These are phyloP conservation scores for Patagioenas fasciata DNA, from an alignment of 2,113 vertebrate species.

Conservation along the genomic window DNA sequence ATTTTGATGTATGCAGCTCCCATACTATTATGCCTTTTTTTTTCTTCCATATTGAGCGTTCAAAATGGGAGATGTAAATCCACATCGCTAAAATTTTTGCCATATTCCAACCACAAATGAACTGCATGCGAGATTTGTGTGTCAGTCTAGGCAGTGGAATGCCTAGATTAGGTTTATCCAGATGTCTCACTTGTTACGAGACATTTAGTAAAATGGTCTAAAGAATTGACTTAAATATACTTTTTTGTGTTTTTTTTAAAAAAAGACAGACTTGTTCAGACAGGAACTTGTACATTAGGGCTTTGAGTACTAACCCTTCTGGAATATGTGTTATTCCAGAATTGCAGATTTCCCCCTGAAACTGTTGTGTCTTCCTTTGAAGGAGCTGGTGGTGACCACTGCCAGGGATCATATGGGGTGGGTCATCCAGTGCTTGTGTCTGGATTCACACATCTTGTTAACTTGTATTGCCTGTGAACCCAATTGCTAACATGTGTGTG, in stretches of 20 bases:
- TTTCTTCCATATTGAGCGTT: neutral
- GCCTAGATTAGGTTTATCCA: neutral
- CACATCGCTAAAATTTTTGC: no score
- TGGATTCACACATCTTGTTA: neutral
- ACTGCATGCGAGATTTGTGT: neutral
- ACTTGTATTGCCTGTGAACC: neutral
- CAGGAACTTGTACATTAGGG: neutral
- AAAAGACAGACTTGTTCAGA: neutral
- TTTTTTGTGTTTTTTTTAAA: neutral
- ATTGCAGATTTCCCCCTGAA: neutral
- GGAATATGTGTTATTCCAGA: neutral
- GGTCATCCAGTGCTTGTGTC: neutral
- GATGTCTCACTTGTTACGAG: neutral
- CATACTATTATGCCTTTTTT: neutral
- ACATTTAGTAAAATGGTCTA: accelerated
- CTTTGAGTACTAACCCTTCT: neutral
- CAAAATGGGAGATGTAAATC: neutral
- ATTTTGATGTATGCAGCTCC: neutral
- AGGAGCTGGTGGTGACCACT: neutral
- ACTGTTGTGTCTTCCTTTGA: neutral
- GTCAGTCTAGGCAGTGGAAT: accelerated
- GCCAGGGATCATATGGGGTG: accelerated
- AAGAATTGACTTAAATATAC: neutral
- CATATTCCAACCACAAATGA: neutral
- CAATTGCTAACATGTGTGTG: neutral